A percentile compares a stretch with the other conserved stretches of the same genome.
These are phyloP conservation scores for Zaprionus taronus DNA, from an alignment of 1,140 invertebrate species.

Conservation along the genomic window DNA sequence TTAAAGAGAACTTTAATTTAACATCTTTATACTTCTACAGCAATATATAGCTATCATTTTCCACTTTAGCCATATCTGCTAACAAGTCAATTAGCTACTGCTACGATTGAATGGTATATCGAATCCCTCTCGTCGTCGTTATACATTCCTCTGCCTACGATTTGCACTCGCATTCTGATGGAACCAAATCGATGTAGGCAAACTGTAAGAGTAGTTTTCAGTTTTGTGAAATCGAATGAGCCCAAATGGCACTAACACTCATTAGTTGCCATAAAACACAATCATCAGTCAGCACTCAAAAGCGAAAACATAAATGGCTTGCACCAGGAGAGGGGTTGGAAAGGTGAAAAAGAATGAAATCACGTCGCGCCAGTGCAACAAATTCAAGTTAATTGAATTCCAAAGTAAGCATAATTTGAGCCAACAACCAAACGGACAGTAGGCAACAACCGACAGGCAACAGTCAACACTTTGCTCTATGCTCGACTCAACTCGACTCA, in stretches of 20 bases:
- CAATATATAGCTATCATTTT: not conserved
- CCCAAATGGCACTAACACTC: slow-evolving; percentile 56
- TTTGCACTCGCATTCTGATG: slow-evolving; percentile 25
- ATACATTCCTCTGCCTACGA: not conserved
- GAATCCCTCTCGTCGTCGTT: not conserved
- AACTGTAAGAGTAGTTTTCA: slow-evolving; percentile 9
- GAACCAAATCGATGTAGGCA: slow-evolving; percentile 22
- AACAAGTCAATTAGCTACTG: slow-evolving; percentile 1
- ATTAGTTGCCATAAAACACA: slow-evolving; percentile 78
- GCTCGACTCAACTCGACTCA: not conserved
- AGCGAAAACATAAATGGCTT: slow-evolving; percentile 56
- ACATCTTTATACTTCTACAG: too few species aligned
- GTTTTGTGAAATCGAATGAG: slow-evolving; percentile 38
- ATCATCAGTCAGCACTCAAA: slow-evolving; percentile 49
- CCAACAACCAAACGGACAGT: slow-evolving; percentile 41
- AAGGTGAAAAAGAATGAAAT: slow-evolving; percentile 63
- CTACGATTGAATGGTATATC: not conserved
- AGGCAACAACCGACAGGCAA: slow-evolving; percentile 42
- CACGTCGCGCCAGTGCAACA: slow-evolving; percentile 81
- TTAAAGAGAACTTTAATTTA: too few species aligned
- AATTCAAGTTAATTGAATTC: slow-evolving; percentile 83
- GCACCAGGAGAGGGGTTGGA: not conserved
- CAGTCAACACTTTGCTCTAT: slow-evolving; percentile 51
- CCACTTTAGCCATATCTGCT: not conserved
- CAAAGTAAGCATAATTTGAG: slow-evolving; percentile 80